Base-by-base conservation (phyloP, 2,797 vertebrate species). In the Setipinna tenuifilis region DNA sequence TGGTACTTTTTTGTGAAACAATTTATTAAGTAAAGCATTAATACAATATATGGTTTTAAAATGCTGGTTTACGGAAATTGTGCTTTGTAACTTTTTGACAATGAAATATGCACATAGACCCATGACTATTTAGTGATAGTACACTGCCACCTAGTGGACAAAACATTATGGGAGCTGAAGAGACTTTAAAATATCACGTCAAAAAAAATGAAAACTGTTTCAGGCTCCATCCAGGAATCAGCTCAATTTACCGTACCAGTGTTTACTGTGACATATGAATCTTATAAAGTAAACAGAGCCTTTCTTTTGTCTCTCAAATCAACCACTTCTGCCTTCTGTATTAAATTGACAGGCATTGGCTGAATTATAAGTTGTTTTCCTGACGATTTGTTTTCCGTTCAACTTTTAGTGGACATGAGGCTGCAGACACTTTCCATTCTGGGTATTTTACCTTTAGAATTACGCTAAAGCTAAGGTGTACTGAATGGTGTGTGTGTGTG, bases 401-500 rank as follows among this genome's bases (percentile, higher is more conserved):
- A 65, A 23, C 7, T 10, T 11, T 14, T 9, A 23, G 25, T 31
- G 16, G 25, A 68, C n/a, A 14, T 28, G 28, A 31, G 62, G 50
- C 11, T 9, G 3, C 25, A 14, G 11, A 25, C 61, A 68, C 28
- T 31, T 14, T 68, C 28, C 10, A 68, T 31, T 23, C 9, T 11
- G 28, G 62, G 25, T 16, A 14, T 6, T 31, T 2, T 11, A 65
- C 62, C 10, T 68, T 9, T n/a, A 65, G 23, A 65, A 28, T 65
- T 14, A 28, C 62, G 14, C 7, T 11, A 65, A 10, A 28, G 25
- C 28, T 2, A 4, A 31, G 25, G 25, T 41, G 96, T 93, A 95
- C 96, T 92, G 95, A 95, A 94, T 95, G 96, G 96, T 94, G 92
- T 94, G 94, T 94, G 11, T 71, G 11, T 31, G 62, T 68, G 62